Evolutionary conservation across 2,888 invertebrate genomes (phyloP).

Genomic region (Troglohyphantes excavatus): DNA sequence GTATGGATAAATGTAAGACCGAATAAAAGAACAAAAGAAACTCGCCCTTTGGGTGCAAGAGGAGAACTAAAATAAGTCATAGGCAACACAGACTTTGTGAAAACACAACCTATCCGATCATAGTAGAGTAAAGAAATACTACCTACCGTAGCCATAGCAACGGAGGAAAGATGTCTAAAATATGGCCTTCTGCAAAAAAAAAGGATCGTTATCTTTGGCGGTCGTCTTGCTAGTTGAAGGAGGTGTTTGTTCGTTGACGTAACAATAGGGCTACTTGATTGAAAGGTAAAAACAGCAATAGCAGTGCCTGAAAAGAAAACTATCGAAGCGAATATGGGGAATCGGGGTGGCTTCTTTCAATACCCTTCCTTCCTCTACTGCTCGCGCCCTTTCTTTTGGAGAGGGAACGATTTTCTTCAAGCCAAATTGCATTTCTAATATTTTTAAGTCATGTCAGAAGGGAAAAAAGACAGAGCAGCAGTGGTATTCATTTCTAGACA

Average conservation of each 20-base stretch:
- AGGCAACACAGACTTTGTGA: conserved; percentile 22
- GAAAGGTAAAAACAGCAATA: conserved; percentile 64
- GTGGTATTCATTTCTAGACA: background rate
- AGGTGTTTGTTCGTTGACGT: conserved; percentile 68
- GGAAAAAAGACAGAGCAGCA: background rate
- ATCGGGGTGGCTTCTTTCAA: conserved; percentile 51
- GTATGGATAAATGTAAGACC: background rate
- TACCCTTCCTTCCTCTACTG: background rate
- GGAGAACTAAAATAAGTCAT: background rate
- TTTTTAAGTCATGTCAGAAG: background rate
- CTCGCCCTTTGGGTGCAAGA: background rate
- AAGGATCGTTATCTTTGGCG: conserved; percentile 66
- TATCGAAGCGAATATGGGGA: conserved; percentile 37
- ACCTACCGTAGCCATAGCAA: conserved; percentile 64
- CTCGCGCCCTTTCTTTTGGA: background rate
- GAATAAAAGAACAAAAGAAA: background rate
- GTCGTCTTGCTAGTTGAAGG: conserved; percentile 57
- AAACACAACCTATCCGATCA: conserved; percentile 47
- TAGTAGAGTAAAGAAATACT: conserved; percentile 25
- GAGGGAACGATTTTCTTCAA: background rate
- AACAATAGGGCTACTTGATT: conserved; percentile 69
- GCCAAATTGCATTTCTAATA: conserved; percentile 8
- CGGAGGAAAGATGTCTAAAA: conserved; percentile 52
- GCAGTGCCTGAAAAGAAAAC: conserved; percentile 34
- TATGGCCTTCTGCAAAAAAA: conserved; percentile 45